phyloP scores from a whole-genome alignment of 2,888 invertebrate species.

The Spodoptera exigua region DNA sequence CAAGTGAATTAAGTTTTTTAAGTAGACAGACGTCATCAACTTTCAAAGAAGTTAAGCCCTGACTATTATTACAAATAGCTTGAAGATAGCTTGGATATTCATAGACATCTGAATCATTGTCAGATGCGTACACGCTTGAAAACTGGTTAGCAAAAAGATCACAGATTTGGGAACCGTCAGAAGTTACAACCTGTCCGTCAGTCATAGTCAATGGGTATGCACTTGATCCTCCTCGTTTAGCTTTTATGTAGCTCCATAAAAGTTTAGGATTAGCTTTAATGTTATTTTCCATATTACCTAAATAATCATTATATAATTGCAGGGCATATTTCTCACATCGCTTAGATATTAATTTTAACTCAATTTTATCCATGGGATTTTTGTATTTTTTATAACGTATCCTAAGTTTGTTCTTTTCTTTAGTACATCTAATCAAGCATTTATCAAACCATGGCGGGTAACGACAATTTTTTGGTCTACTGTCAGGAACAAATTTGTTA shows the following conservation, averaged over 20 bases:
- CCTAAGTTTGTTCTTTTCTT: conserved; percentile 5
- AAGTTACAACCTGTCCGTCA: too few relatives aligned
- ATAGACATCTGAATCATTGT: too few relatives aligned
- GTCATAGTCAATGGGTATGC: too few relatives aligned
- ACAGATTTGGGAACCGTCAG: too few relatives aligned
- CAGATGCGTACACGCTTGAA: too few relatives aligned
- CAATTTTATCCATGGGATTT: conserved; percentile 7
- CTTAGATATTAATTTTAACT: background rate
- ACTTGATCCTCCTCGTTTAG: background rate
- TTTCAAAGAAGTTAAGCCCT: too few relatives aligned
- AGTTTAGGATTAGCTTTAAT: background rate
- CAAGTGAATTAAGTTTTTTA: too few relatives aligned
- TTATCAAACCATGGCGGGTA: conserved; percentile 5
- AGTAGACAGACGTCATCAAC: too few relatives aligned
- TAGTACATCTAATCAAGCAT: background rate
- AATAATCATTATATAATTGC: background rate
- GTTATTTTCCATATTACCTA: background rate
- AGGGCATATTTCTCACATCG: background rate
- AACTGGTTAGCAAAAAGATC: too few relatives aligned
- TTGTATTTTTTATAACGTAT: conserved; percentile 5
- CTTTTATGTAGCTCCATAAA: conserved; percentile 6
- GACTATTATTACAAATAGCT: too few relatives aligned
- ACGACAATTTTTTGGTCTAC: background rate
- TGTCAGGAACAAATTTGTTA: background rate
- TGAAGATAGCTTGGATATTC: too few relatives aligned